Conservation (phyloP, 2,797 vertebrate species). For the Nannoperca australis region DNA sequence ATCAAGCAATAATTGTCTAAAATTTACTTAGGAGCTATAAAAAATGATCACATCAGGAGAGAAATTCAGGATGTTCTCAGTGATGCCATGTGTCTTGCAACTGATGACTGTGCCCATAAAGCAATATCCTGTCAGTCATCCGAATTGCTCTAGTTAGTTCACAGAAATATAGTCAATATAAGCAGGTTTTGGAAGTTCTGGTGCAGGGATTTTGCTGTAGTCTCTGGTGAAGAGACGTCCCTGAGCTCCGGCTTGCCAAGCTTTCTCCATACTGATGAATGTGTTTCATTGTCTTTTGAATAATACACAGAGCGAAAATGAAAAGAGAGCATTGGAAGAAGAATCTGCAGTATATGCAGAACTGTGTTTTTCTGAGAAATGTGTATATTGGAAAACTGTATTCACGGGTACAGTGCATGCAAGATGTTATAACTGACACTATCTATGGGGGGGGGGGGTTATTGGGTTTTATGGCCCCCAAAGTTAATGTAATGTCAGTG, state of each 20-base stretch:
- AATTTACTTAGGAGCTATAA: constrained; percentile 62
- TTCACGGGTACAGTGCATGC: neutral
- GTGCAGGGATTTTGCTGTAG: constrained; percentile 44
- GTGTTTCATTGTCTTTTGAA: constrained; percentile 70
- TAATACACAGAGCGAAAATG: constrained; percentile 50
- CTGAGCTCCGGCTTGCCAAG: constrained; percentile 62
- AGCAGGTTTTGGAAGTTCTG: constrained; percentile 52
- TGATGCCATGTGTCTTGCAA: constrained; percentile 46
- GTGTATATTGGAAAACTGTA: constrained; percentile 22
- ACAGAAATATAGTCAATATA: constrained; percentile 53
- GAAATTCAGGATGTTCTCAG: constrained; percentile 52
- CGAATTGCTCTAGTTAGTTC: constrained; percentile 45
- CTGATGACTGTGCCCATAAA: constrained; percentile 65
- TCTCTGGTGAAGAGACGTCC: constrained; percentile 55
- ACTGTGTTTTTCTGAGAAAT: constrained; percentile 6
- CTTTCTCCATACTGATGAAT: constrained; percentile 64
- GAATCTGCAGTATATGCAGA: constrained; percentile 36
- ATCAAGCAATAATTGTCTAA: constrained; percentile 65
- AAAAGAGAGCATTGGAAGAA: constrained; percentile 48
- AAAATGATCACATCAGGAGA: constrained; percentile 56
- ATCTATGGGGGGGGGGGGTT: no score
- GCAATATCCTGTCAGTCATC: constrained; percentile 61
- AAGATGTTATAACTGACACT: constrained; percentile 1
- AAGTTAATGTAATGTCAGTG: no score
- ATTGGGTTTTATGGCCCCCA: no score